These are phyloP conservation scores for Parnassius orleans DNA, from an alignment of 2,888 invertebrate genomes.

Conservation along the genomic window DNA sequence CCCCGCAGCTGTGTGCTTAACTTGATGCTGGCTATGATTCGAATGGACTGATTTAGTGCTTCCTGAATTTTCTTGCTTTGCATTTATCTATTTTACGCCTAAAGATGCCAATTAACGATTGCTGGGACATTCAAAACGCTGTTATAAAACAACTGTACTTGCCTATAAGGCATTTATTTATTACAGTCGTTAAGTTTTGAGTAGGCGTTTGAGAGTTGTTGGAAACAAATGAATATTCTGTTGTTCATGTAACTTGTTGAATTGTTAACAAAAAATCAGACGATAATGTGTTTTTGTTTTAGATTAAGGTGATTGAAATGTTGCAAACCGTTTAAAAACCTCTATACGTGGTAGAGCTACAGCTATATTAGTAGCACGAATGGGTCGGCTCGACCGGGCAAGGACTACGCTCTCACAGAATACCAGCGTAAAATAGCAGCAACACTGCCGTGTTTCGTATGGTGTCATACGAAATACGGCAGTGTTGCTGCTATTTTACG, in stretches of 20 bases:
- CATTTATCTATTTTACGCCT: constrained; percentile 25
- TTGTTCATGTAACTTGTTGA: too few relatives aligned
- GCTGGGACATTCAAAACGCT: constrained; percentile 11
- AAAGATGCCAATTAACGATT: constrained; percentile 19
- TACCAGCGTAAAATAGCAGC: too few relatives aligned
- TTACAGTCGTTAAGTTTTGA: constrained; percentile 22
- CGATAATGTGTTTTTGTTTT: too few relatives aligned
- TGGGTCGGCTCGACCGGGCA: too few relatives aligned
- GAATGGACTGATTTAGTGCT: constrained; percentile 20
- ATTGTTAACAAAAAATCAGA: not conserved
- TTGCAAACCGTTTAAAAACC: too few relatives aligned
- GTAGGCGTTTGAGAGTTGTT: constrained; percentile 3
- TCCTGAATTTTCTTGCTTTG: constrained; percentile 17
- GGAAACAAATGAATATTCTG: not conserved
- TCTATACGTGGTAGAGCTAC: too few relatives aligned
- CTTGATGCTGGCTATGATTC: constrained; percentile 9
- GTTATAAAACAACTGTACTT: constrained; percentile 12
- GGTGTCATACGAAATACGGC: too few relatives aligned
- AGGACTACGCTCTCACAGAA: too few relatives aligned
- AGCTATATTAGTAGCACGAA: too few relatives aligned
- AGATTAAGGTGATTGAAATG: too few relatives aligned
- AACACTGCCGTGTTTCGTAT: too few relatives aligned
- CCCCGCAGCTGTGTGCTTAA: constrained; percentile 4
- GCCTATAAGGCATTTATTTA: constrained; percentile 11
- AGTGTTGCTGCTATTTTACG: too few relatives aligned